Evolutionary conservation across 2,113 vertebrate species (phyloP), one percentile per base, ranked within the genome.

Genomic region (Coryphaenoides rupestris): DNA sequence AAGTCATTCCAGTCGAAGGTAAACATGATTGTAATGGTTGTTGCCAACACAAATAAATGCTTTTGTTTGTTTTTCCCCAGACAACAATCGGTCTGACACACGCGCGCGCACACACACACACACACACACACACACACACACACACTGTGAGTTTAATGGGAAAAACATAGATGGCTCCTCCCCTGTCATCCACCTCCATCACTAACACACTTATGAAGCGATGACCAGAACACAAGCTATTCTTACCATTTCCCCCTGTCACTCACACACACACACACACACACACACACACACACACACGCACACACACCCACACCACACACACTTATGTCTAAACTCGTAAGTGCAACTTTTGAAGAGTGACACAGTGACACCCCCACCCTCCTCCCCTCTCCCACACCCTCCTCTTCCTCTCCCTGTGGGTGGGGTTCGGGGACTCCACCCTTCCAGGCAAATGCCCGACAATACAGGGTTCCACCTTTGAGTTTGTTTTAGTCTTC

Each of bases 31-130:
- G 89, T 87, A 87, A 89, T 70, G 76, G 84, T 90, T 89, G 88
- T 88, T 88, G 86, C 88, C 88, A 91, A 91, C 90, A 84, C 85
- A 88, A 88, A 74, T 92, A 92, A 91, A 92, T 91, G 90, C 90
- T 91, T 90, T 87, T 84, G 84, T 87, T 85, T 83, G 84, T 87
- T 85, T 87, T 82, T 76, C 69, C n/a, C 79, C 86, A 86, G 84
- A 84, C 82, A 75, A 79, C 77, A 82, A 56, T 78, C 68, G 9
- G 69, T 76, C 83, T 64, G 76, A 77, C 63, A 19, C 74, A 40
- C 72, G 68, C 65, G 62, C 63, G 71, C 62, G 45, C 72, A 62
- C 46, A 61, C 58, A 56, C 21, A 21, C 53, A 21, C 55, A 24
- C 21, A 55, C 23, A 45, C 69, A 12, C 60, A 45, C 70, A 66